Base-by-base conservation (phyloP, 2,888 invertebrate species). In the Lasioglossum villosulum region DNA sequence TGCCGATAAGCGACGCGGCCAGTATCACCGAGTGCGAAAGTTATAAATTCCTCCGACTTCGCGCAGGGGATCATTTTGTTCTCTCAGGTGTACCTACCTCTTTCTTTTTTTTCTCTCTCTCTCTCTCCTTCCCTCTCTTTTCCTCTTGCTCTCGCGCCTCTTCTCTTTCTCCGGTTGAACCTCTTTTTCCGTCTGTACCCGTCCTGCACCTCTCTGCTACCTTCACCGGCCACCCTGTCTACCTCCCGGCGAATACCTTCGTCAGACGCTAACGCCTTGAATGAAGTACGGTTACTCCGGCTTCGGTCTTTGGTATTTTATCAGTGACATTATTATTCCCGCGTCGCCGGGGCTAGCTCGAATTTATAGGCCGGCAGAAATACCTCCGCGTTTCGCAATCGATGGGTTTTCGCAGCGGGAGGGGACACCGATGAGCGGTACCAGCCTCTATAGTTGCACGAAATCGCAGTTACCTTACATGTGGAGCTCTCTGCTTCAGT, bases 271-370 rank as follows among this genome's bases (percentile, higher is more conserved):
- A 82, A 82, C 82, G 82, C 79, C 79, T 78, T 78, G 80, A 86
- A 78, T 86, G 83, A 87, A 78, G 73, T 81, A 87, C 87, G 86
- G 86, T 83, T 81, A 78, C 78, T 76, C 75, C 75, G 73, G 56
- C 70, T 86, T 56, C 48, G 63, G 78, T 87, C 77, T 66, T 56
- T 86, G 80, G 70, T 79, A 86, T 86, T 87, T 87, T 87, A 87
- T 87, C 87, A 81, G 83, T 37, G 78, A 83, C 83, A 78, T 86
- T 87, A 87, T 78, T 83, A 87, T 80, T 80, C 80, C 80, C 71
- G 76, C 79, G 80, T 78, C 83, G 79, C 75, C 83, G 83, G 75
- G 72, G 73, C 78, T 78, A 78, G 77, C 45, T 73, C 80, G 83
- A 86, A 87, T 87, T 87, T 87, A 87, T 86, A 78, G 75, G 48